Evolutionary conservation across 2,888 invertebrate species (phyloP).

Genomic region (Nemotelus nigrinus): DNA sequence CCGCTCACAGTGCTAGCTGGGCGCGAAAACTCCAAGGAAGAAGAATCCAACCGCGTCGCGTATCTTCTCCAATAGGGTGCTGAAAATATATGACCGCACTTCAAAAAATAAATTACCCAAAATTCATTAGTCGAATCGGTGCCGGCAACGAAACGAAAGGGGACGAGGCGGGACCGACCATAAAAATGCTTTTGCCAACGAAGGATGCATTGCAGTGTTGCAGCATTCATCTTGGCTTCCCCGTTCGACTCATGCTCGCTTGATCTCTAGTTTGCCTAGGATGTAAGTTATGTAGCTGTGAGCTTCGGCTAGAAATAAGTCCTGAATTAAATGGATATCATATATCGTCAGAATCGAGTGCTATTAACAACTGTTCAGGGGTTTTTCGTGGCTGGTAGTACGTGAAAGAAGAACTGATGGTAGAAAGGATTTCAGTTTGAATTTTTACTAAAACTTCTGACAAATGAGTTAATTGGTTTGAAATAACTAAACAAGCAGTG

Average conservation of each 20-base stretch:
- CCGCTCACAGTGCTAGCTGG: not conserved
- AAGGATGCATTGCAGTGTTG: conserved; percentile 27
- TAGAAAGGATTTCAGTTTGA: not conserved
- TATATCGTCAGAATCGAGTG: conserved; percentile 41
- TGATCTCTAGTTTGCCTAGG: no score
- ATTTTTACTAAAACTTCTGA: no score
- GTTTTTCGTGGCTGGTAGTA: conserved; percentile 23
- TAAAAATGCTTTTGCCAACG: conserved; percentile 33
- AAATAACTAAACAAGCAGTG: no score
- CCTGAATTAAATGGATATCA: conserved; percentile 38
- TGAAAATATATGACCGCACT: conserved; percentile 40
- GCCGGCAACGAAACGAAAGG: not conserved
- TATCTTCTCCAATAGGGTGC: conserved; percentile 5
- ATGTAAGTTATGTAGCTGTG: conserved; percentile 8
- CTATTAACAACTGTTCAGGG: conserved; percentile 37
- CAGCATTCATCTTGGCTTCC: not conserved
- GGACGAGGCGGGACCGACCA: conserved; percentile 16
- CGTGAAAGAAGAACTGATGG: conserved; percentile 10
- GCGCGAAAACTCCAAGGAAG: conserved; percentile 26
- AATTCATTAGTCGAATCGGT: conserved; percentile 42
- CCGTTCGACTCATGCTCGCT: not conserved
- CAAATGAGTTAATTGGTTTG: no score
- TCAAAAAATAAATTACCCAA: conserved; percentile 44
- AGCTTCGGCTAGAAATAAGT: conserved; percentile 31
- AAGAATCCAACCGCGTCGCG: conserved; percentile 3